phyloP scores from a whole-genome alignment of 2,797 vertebrate genomes.

The Channa striata region DNA sequence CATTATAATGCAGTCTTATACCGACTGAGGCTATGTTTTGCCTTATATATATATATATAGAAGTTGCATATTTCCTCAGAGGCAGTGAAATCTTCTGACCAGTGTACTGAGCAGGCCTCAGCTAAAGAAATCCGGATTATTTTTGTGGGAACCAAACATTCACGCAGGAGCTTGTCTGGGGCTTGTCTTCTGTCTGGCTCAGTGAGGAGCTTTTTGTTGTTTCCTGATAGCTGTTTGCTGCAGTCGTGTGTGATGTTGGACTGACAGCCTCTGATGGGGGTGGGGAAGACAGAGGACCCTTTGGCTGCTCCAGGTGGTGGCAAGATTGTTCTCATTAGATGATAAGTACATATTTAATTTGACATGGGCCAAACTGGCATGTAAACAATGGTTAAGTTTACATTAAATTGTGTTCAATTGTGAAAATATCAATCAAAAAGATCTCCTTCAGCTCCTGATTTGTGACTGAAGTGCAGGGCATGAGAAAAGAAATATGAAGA shows the following conservation, averaged over 20 bases:
- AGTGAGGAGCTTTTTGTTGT: conserved; percentile 61
- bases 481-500: conserved; percentile 71
- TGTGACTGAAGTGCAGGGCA: conserved; percentile 65
- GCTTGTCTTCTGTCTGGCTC: conserved; percentile 28
- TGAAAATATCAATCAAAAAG: too few relatives aligned
- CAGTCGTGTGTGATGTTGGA: too few relatives aligned
- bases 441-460: conserved; percentile 72
- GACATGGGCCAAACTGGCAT: too few relatives aligned
- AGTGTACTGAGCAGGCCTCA: background rate
- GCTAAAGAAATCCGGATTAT: background rate
- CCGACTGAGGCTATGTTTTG: background rate
- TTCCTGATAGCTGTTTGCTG: conserved; percentile 63
- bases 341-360: too few relatives aligned
- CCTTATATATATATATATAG: too few relatives aligned
- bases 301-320: too few relatives aligned
- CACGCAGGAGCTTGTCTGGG: conserved; percentile 5
- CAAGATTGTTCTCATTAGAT: too few relatives aligned
- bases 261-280: conserved; percentile 77
- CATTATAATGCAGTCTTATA: background rate
- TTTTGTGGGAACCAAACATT: conserved; percentile 40
- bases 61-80: conserved; percentile 7
- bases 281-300: conserved; percentile 62
- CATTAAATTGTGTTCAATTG: too few relatives aligned
- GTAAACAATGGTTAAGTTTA: too few relatives aligned
- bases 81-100: background rate